Conservation (phyloP, 1,140 invertebrate species). For the Fopius arisanus region DNA sequence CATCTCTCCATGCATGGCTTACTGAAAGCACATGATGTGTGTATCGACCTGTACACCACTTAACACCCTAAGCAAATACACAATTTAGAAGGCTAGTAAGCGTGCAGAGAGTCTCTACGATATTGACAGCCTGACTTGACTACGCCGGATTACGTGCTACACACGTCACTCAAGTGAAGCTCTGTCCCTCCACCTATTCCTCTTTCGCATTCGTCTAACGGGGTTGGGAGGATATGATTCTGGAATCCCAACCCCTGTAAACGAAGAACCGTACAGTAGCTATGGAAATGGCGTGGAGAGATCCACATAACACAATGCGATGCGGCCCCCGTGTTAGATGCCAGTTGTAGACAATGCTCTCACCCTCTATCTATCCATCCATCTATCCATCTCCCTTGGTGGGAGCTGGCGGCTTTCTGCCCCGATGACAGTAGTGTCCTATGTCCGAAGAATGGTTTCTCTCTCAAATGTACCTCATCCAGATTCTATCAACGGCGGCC, state of each 20-base stretch:
- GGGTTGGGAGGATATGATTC: constrained; percentile 4
- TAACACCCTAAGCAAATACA: neutral
- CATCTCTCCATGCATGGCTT: neutral
- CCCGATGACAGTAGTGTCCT: constrained; percentile 53
- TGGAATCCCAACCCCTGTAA: constrained; percentile 4
- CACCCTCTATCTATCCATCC: constrained; percentile 21
- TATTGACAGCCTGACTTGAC: constrained; percentile 7
- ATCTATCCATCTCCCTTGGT: constrained; percentile 5
- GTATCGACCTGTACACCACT: neutral
- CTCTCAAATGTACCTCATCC: constrained; percentile 33
- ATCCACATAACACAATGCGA: neutral
- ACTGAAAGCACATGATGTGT: neutral
- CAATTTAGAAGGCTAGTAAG: neutral
- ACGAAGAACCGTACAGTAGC: neutral
- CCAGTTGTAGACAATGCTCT: constrained; percentile 16
- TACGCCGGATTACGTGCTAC: constrained; percentile 2
- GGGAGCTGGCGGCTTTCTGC: constrained; percentile 22
- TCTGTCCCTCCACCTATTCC: neutral
- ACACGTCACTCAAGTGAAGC: neutral
- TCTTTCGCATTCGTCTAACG: neutral
- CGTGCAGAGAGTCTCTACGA: neutral
- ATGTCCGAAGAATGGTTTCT: constrained; percentile 35
- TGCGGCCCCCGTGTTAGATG: neutral
- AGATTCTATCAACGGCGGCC: constrained; percentile 44
- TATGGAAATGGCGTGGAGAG: constrained; percentile 3